phyloP scores from a whole-genome alignment of 2,113 vertebrate genomes.

The Labrus mixtus region DNA sequence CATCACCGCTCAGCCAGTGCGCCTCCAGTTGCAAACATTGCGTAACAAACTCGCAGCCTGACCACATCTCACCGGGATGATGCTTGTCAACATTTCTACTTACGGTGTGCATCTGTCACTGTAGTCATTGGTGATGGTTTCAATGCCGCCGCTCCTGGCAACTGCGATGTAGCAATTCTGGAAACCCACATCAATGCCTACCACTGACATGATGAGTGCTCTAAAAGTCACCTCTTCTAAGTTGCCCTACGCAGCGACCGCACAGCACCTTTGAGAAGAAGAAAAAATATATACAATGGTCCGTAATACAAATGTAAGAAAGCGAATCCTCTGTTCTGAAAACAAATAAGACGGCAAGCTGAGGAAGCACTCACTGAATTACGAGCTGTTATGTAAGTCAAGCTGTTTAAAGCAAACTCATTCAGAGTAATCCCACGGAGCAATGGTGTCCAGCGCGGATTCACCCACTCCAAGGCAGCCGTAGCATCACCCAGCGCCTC shows the following conservation, averaged over 20 bases:
- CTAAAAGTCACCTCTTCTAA: slow-evolving; percentile 41
- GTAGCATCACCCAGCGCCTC: slow-evolving; percentile 55
- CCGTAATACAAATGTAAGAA: slow-evolving; percentile 31
- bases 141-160: slow-evolving; percentile 94
- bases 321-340: slow-evolving; percentile 19
- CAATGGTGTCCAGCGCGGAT: slow-evolving; percentile 73
- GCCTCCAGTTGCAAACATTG: slow-evolving; percentile 58
- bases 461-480: slow-evolving; percentile 73
- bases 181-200: slow-evolving; percentile 95
- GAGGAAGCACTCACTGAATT: slow-evolving; percentile 55
- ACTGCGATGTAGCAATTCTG: slow-evolving; percentile 95
- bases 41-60: slow-evolving; percentile 66
- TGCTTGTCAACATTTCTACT: slow-evolving; percentile 77
- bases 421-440: slow-evolving; percentile 74
- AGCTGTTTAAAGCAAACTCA: slow-evolving; percentile 78
- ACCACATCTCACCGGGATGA: slow-evolving; percentile 44
- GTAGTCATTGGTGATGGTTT: slow-evolving; percentile 96
- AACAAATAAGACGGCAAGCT: slow-evolving; percentile 26
- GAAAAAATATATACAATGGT: slow-evolving; percentile 30
- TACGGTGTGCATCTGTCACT: slow-evolving; percentile 98
- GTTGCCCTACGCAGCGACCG: slow-evolving; percentile 54
- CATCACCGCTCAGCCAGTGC: slow-evolving; percentile 23
- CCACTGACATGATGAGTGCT: slow-evolving; percentile 90
- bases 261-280: slow-evolving; percentile 58
- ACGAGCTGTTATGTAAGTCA: slow-evolving; percentile 77